Evolutionary conservation across 2,113 vertebrate genomes (phyloP), one percentile per base, ranked within the genome.

Genomic region (Ciconia maguari): DNA sequence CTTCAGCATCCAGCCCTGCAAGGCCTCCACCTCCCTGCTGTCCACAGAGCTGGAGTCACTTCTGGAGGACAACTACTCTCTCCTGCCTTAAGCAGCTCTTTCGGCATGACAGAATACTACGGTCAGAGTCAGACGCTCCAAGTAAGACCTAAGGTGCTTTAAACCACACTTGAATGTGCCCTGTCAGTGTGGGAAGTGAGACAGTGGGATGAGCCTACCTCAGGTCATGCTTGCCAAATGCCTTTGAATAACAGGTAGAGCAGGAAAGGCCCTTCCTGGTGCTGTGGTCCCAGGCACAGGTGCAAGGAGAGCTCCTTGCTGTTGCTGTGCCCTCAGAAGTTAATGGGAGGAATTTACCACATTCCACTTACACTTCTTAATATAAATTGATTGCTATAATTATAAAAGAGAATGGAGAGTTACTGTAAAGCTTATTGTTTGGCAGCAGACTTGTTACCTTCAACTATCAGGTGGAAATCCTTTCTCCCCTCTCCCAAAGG

Each of bases 391-490:
- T 81, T 42, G 54, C 12, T 77, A 9, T 6, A 2, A 16, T 76
- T 76, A 21, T n/a, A 30, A 58, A 75, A 76, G 42, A 68, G 36
- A 84, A 65, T 1, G 26, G 27, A 60, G 38, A 41, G 46, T 72
- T 65, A 46, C 10, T 52, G 55, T 36, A 52, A 77, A 75, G 44
- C 57, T 64, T 7, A 34, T 3, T 34, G 38, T 13, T 48, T 46
- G 26, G 19, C 77, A 51, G 42, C 82, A 69, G 77, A 52, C 22
- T 61, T 58, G 36, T 97, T 98, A 98, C 98, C 98, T 98, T 90
- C 81, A 64, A 98, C 93, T 26, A 41, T 60, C 80, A 98, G 92
- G 75, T 97, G 75, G 87, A 98, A 98, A 69, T 97, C 80, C 91
- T 38, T 95, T 11, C 20, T 96, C 25, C 80, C n/a, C 2, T 0